These are phyloP conservation scores for Rhabdomys pumilio DNA, from an alignment of 2,797 vertebrate genomes.

Conservation along the genomic window DNA sequence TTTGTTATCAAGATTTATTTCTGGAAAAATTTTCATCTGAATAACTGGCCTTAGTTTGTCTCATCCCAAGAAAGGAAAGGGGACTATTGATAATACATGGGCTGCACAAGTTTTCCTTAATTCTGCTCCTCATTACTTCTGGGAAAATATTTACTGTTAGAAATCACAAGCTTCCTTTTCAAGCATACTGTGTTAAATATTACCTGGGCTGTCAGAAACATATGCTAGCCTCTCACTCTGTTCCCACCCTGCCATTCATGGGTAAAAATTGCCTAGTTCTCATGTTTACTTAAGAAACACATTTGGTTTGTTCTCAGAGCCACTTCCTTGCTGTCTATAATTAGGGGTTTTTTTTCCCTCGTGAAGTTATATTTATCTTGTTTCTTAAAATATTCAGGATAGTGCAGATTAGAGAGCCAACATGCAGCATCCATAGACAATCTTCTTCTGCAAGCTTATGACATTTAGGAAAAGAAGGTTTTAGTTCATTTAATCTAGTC, in stretches of 20 bases:
- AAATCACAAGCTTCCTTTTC: background rate
- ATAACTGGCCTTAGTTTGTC: background rate
- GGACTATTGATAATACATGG: background rate
- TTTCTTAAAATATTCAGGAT: slow-evolving; percentile 46
- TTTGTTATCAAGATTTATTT: background rate
- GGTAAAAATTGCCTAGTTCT: background rate
- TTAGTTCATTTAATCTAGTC: background rate
- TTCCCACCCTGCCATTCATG: background rate
- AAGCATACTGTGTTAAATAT: background rate
- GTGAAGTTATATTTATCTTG: background rate
- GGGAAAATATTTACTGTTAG: background rate
- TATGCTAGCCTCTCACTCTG: background rate
- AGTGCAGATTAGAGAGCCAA: background rate
- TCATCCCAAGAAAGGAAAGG: background rate
- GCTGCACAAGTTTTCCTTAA: background rate
- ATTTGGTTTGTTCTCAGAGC: background rate
- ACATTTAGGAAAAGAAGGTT: background rate
- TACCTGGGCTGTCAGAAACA: background rate
- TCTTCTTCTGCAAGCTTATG: background rate
- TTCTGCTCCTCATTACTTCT: background rate
- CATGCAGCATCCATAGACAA: background rate
- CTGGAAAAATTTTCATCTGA: background rate
- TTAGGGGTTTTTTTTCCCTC: background rate
- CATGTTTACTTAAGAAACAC: background rate
- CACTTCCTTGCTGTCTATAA: background rate